phyloP scores from a whole-genome alignment of 2,113 vertebrate genomes.

The Pampusana beccarii region DNA sequence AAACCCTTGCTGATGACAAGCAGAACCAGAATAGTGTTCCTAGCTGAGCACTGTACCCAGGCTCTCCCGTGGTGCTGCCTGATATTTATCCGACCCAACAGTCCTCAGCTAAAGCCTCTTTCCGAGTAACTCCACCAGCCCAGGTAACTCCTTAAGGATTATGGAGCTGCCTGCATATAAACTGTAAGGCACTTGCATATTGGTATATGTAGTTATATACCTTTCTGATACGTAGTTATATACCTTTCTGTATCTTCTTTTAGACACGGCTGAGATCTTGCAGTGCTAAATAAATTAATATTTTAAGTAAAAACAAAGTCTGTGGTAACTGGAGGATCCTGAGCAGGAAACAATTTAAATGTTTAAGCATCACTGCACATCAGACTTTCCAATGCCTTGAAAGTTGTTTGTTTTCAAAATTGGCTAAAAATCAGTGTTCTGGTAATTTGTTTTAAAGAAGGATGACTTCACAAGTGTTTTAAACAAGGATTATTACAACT shows the following conservation, averaged over 20 bases:
- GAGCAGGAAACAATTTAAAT: conserved; percentile 4
- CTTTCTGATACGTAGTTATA: not conserved
- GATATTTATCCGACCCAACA: not conserved
- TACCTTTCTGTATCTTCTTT: not conserved
- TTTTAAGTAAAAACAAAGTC: not conserved
- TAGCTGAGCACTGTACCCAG: not conserved
- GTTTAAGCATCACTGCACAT: not conserved
- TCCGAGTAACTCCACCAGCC: not conserved
- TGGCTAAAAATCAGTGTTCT: not conserved
- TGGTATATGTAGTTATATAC: not conserved
- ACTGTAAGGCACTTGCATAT: not conserved
- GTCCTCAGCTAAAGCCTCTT: not conserved
- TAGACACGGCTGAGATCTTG: not conserved
- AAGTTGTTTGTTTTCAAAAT: not conserved
- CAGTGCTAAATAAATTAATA: not conserved
- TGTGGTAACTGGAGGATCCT: not conserved
- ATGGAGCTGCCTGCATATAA: not conserved
- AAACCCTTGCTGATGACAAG: not conserved
- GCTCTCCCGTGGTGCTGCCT: not conserved
- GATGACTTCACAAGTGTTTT: not conserved
- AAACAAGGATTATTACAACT: not conserved
- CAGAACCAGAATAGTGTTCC: not conserved
- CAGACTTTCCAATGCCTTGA: not conserved
- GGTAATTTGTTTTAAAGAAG: not conserved
- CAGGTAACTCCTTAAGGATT: not conserved